Base-by-base conservation (phyloP, 2,888 invertebrate genomes). In the Azorinus chamasolen region DNA sequence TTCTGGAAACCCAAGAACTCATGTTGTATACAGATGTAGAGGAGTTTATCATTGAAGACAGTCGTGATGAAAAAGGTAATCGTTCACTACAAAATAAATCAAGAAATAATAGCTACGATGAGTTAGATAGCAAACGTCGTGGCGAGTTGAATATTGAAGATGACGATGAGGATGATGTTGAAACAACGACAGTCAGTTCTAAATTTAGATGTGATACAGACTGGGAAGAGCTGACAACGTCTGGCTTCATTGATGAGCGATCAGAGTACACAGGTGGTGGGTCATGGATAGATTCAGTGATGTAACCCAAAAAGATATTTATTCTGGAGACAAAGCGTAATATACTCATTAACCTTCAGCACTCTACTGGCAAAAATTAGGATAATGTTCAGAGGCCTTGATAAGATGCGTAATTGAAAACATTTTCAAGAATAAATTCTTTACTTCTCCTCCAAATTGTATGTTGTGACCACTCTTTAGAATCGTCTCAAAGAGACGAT, bases 201-300 rank as follows among this genome's bases (percentile, higher is more conserved):
- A 50, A 46, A 46, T 50, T 68, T 16, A 57, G 69, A 50, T 77
- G 51, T 32, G 81, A 81, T 20, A 73, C 73, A 45, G 81, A 84
- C 37, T 84, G 83, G 61, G 82, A 86, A 27, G 74, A 83, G 59
- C 65, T 82, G 18, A 81, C 84, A 10, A 77, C 81, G 1, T 86
- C 85, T 10, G 85, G 83, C 16, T 84, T 86, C 59, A 71, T 84
- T 16, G 84, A 84, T 22, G 83, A 76, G 18, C 69, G 80, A 50
- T 79, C 84, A 46, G 85, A 81, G 57, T 74, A 72, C 48, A 81
- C 81, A 1, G 81, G 81, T 2, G 77, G 70, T 20, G 77, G 77
- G 14, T 81, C 81, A 3, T 77, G 77, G 81, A 63, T 81, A 45
- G 81, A 81, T 57, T 81, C 81, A 22, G 81, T 77, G 18, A 32